Evolutionary conservation across 2,113 vertebrate genomes (phyloP), one percentile per base, ranked within the genome.

Genomic region (Catharus fuscescens): DNA sequence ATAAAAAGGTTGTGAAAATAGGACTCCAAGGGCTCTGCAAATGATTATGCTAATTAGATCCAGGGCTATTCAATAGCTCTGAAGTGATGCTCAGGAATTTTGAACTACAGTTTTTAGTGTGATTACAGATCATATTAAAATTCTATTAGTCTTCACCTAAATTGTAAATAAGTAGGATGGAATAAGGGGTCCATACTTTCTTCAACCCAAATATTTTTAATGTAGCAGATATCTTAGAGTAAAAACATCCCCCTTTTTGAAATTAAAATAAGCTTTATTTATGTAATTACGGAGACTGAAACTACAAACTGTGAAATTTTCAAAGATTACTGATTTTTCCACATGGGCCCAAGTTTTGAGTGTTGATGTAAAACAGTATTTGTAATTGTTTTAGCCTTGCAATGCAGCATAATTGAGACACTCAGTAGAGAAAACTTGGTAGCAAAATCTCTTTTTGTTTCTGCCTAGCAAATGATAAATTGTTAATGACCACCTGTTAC

Each of bases 401-500:
- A 38, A 21, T 34, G 14, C 9, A 10, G 45, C 88, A 86, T 97
- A 97, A 98, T 97, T 96, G 95, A 97, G 93, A 96, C 50, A 45
- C 80, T 80, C 24, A 34, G 73, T 16, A 86, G 92, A 97, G 95
- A 97, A 97, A 98, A 98, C 96, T 98, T 97, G 94, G 96, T 97
- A 88, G 96, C 97, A 92, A 95, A 95, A 96, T 95, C 96, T 96
- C 94, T 94, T 95, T 94, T 96, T 72, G 54, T 94, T 96, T 83
- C 92, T 71, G 73, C 90, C 93, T 96, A 71, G 80, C 74, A 26
- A 81, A 95, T 81, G 95, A 98, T 98, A 97, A 98, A 98, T 98
- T 98, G 96, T 98, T 98, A 98, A 98, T 98, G 98, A 98, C 97
- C 97, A 98, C 98, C 98, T 98, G 98, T 98, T 98, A 98, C 97